Evolutionary conservation across 2,797 vertebrate genomes (phyloP), one percentile per base, ranked within the genome.

Genomic region (Myotis pilosus): DNA sequence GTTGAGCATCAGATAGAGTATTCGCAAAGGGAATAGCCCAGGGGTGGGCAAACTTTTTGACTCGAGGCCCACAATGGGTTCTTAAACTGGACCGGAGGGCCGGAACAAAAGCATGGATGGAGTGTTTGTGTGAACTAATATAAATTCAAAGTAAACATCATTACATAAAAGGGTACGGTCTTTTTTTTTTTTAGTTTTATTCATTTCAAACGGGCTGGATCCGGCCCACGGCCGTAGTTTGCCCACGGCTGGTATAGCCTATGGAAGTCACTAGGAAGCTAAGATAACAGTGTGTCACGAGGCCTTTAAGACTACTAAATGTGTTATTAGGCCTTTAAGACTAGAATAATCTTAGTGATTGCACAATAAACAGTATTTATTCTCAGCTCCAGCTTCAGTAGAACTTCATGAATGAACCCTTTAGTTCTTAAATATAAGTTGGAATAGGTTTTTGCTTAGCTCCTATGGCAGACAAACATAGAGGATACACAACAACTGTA

Each of bases 361-460:
- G 23, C 72, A 33, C 62, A 87, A 60, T 80, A 80, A 75, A 53
- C 20, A 57, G 6, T 83, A 55, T 92, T 90, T 93, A 86, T 11
- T 60, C 13, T 12, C 30, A 60, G 20, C 22, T 13, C 62, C 76
- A 76, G 47, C 76, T 83, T 94, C 41, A 89, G 23, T 36, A 66
- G 51, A 80, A 51, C 71, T 94, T 91, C 19, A 38, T 78, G 23
- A 80, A 33, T 44, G n/a, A 94, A 82, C 33, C 33, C 30, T 95
- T 28, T 9, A 57, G 41, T 60, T 94, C 13, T 72, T 72, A 53
- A 83, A 64, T 33, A n/a, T 41, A 6, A 83, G 28, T 87, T 79
- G 30, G 20, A 93, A 47, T 80, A 66, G 64, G 2, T 55, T 36
- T 92, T 94, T 92, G 79, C 71, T 83, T 89, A 94, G 28, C 78